Conservation (phyloP, 2,797 vertebrate genomes). For the Malurus splendens region DNA sequence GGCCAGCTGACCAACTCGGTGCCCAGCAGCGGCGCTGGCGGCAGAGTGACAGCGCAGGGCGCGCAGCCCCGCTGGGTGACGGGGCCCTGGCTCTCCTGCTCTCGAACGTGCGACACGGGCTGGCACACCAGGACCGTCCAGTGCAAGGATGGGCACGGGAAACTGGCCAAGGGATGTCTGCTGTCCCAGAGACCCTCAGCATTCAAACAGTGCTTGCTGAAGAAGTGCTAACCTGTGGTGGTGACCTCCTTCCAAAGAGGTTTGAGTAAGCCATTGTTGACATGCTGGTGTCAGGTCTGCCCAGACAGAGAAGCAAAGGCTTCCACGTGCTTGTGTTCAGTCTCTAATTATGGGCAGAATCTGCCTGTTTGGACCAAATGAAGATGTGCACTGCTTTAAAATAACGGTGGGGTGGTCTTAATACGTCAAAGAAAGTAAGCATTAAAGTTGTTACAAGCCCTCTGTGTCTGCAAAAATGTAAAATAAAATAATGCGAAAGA, state of each 20-base stretch:
- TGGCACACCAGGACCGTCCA: slow-evolving; percentile 98
- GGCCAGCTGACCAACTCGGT: slow-evolving; percentile 66
- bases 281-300: slow-evolving; percentile 27
- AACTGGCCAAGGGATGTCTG: slow-evolving; percentile 86
- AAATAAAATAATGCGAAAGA: slow-evolving; percentile 58
- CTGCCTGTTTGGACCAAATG: slow-evolving; percentile 68
- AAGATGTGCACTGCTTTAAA: slow-evolving; percentile 64
- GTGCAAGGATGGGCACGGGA: slow-evolving; percentile 87
- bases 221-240: slow-evolving; percentile 84
- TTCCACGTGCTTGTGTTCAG: slow-evolving; percentile 27
- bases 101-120: slow-evolving; percentile 92
- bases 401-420: slow-evolving; percentile 50
- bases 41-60: slow-evolving; percentile 39
- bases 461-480: slow-evolving; percentile 51
- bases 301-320: slow-evolving; percentile 42
- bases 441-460: slow-evolving; percentile 50
- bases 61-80: slow-evolving; percentile 84
- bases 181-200: slow-evolving; percentile 85
- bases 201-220: slow-evolving; percentile 92
- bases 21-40: slow-evolving; percentile 14
- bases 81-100: slow-evolving; percentile 89
- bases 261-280: slow-evolving; percentile 10
- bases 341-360: slow-evolving; percentile 71
- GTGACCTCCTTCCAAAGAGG: background rate
- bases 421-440: slow-evolving; percentile 24